A percentile compares a stretch with the other conserved stretches of the same genome.
These are phyloP conservation scores for Lycodopsis pacificus DNA, from an alignment of 2,797 vertebrate genomes.

Conservation along the genomic window DNA sequence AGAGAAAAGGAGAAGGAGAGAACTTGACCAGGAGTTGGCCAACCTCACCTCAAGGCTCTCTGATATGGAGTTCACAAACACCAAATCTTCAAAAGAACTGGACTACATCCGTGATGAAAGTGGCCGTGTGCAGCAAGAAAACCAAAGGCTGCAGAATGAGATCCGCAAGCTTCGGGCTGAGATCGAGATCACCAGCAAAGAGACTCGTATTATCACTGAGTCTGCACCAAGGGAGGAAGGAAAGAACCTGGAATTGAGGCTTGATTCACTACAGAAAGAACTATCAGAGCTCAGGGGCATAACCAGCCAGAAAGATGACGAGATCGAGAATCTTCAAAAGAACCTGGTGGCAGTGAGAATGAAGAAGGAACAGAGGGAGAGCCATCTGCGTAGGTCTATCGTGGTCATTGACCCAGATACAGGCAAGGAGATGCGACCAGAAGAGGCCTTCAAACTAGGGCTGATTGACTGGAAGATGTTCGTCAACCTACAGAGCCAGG, in stretches of 20 bases:
- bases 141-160: constrained; percentile 92
- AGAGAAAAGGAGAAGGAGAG: constrained; percentile 87
- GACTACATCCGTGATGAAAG: constrained; percentile 94
- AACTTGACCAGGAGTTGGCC: constrained; percentile 89
- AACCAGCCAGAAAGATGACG: constrained; percentile 90
- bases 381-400: constrained; percentile 94
- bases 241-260: constrained; percentile 89
- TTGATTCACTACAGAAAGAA: constrained; percentile 90
- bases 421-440: constrained; percentile 94
- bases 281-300: constrained; percentile 88
- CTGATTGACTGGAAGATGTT: constrained; percentile 98
- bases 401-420: constrained; percentile 97
- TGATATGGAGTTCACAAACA: constrained; percentile 93
- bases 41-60: constrained; percentile 87
- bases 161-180: constrained; percentile 92
- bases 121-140: constrained; percentile 91
- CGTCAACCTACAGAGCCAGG: constrained; percentile 95
- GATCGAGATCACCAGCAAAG: constrained; percentile 92
- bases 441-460: constrained; percentile 93
- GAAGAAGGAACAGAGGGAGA: constrained; percentile 95
- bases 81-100: constrained; percentile 93
- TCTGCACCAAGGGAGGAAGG: constrained; percentile 82
- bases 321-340: constrained; percentile 92
- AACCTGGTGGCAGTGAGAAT: constrained; percentile 87
- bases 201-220: constrained; percentile 88